A percentile compares a stretch with the other conserved stretches of the same genome.
Evolutionary conservation across 2,797 vertebrate genomes (phyloP).

Genomic region (Lepilemur septentrionalis): DNA sequence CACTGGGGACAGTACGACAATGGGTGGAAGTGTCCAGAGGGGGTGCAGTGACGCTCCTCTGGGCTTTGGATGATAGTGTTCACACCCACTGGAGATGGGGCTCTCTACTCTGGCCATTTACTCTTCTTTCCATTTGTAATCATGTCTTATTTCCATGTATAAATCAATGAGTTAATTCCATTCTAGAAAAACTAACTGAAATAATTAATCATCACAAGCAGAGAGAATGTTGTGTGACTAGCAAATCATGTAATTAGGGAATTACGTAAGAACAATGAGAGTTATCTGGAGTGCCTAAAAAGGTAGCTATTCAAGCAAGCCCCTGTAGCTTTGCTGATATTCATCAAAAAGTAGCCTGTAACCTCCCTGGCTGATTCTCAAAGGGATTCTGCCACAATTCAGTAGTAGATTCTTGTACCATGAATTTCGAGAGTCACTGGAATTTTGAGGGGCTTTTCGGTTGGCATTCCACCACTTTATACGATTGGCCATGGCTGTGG

Average conservation of each 20-base stretch:
- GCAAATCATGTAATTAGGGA: not conserved
- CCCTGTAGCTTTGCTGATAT: not conserved
- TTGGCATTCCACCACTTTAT: not conserved
- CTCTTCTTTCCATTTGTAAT: too few species aligned
- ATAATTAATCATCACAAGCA: not conserved
- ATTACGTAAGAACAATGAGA: not conserved
- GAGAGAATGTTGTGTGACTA: not conserved
- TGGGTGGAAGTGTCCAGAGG: too few species aligned
- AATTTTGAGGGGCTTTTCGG: not conserved
- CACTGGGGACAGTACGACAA: rapidly evolving
- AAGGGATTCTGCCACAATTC: not conserved
- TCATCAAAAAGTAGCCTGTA: not conserved
- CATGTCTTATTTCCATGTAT: not conserved
- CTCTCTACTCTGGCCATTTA: not conserved
- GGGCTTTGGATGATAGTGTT: rapidly evolving
- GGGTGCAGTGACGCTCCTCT: rapidly evolving
- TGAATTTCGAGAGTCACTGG: not conserved
- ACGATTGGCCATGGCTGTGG: not conserved
- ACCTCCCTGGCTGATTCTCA: not conserved
- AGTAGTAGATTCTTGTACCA: not conserved
- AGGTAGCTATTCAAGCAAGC: not conserved
- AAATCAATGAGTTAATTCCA: not conserved
- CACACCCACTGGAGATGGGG: rapidly evolving
- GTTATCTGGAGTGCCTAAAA: not conserved
- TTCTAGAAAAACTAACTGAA: not conserved